Conservation (phyloP, 2,888 invertebrate genomes). For the Clitarchus hookeri region DNA sequence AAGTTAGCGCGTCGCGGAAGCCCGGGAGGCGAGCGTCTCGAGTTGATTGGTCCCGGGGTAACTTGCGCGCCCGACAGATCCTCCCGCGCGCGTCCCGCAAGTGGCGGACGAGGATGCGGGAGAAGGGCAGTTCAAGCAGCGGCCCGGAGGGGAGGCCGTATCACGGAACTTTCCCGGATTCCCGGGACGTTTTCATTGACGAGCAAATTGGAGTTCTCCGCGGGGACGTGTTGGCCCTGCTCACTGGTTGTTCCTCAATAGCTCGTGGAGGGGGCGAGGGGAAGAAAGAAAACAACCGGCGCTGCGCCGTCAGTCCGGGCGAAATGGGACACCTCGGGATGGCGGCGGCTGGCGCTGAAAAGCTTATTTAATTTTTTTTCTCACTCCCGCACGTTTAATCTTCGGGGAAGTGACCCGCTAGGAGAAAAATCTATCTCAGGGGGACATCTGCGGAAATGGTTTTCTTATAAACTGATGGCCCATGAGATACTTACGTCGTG, state of each 20-base stretch:
- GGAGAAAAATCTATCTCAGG: background rate
- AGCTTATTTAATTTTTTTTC: background rate
- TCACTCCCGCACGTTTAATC: background rate
- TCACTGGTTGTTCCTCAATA: too few relatives aligned
- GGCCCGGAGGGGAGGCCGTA: background rate
- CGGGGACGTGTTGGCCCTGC: too few relatives aligned
- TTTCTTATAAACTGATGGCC: background rate
- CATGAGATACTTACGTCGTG: too few relatives aligned
- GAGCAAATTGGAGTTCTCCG: slow-evolving; percentile 10
- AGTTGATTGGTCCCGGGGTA: background rate
- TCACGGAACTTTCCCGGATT: background rate
- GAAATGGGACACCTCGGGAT: background rate
- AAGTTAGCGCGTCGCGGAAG: background rate
- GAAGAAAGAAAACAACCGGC: background rate
- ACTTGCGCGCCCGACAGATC: background rate
- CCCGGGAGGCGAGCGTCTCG: background rate
- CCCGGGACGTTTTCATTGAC: slow-evolving; percentile 8
- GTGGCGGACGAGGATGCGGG: background rate
- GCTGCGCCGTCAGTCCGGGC: background rate
- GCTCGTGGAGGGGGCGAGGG: too few relatives aligned
- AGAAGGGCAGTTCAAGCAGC: background rate
- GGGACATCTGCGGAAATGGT: background rate
- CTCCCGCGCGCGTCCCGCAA: background rate
- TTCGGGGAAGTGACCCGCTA: background rate
- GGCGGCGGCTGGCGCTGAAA: background rate